phyloP scores from a whole-genome alignment of 2,797 vertebrate genomes.

The Prionace glauca region DNA sequence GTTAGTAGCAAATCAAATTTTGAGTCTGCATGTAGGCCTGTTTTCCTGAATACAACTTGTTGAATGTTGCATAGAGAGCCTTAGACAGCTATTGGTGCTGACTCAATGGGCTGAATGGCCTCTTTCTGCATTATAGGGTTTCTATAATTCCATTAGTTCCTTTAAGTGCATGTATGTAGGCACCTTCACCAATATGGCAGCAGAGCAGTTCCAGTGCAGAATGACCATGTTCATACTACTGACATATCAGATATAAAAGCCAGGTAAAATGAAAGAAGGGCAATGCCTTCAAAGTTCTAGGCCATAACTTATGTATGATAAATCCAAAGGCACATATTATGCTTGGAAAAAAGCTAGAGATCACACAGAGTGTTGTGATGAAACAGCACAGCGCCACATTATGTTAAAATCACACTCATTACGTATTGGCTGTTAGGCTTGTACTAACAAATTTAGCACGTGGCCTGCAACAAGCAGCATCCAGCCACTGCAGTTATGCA shows the following conservation, averaged over 20 bases:
- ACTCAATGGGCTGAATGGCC: no score
- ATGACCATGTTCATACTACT: not conserved
- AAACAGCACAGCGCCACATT: not conserved
- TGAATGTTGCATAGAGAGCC: not conserved
- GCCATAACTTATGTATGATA: not conserved
- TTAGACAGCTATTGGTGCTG: no score
- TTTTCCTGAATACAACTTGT: not conserved
- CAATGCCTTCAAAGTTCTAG: not conserved
- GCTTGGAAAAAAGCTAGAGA: not conserved
- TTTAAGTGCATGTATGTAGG: not conserved
- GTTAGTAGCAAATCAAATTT: not conserved
- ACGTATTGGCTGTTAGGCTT: not conserved
- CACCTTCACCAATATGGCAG: not conserved
- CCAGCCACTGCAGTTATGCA: not conserved
- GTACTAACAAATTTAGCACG: not conserved
- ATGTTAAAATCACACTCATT: not conserved
- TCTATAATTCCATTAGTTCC: not conserved
- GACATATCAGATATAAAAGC: no score
- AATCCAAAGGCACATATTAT: not conserved
- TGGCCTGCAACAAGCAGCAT: not conserved
- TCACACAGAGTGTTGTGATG: not conserved
- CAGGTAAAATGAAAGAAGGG: not conserved
- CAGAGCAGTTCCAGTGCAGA: not conserved
- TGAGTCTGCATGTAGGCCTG: not conserved
- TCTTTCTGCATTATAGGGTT: no score